These are phyloP conservation scores for Aporophyla nigra DNA, from an alignment of 2,888 invertebrate genomes.

Conservation along the genomic window DNA sequence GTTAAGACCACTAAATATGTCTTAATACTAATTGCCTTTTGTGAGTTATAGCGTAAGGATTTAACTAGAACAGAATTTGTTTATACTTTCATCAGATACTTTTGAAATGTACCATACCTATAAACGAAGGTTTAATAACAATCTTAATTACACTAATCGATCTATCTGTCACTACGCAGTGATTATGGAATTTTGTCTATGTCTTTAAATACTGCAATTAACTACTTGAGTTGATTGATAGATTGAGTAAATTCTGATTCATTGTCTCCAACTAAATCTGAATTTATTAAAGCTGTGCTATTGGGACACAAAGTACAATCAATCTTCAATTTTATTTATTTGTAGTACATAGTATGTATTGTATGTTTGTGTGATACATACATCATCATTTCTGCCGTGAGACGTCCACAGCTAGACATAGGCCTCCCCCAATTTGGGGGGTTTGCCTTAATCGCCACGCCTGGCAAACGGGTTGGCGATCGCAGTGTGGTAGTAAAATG, in stretches of 20 bases:
- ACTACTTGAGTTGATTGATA: constrained; percentile 5
- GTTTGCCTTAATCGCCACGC: no score
- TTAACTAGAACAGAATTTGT: neutral
- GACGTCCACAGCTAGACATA: no score
- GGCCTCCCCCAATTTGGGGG: no score
- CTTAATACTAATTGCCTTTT: no score
- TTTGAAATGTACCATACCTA: neutral
- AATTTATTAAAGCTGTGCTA: constrained; percentile 9
- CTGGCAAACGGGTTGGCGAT: no score
- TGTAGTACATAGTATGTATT: no score
- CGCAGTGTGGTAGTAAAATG: no score
- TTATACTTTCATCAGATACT: neutral
- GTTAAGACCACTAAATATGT: neutral
- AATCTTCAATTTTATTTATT: no score
- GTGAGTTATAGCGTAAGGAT: neutral
- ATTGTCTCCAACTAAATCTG: constrained; percentile 19
- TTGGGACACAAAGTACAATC: neutral
- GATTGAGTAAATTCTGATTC: neutral
- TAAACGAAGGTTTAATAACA: constrained; percentile 1
- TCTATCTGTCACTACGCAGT: constrained; percentile 24
- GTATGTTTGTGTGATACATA: no score
- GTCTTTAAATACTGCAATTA: neutral
- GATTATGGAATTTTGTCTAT: neutral
- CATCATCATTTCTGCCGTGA: no score
- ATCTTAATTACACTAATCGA: constrained; percentile 15